Percentiles rank a stretch among this genome's conserved stretches.
Evolutionary conservation across 2,797 vertebrate genomes (phyloP).

Genomic region (Dicrostonyx torquatus): DNA sequence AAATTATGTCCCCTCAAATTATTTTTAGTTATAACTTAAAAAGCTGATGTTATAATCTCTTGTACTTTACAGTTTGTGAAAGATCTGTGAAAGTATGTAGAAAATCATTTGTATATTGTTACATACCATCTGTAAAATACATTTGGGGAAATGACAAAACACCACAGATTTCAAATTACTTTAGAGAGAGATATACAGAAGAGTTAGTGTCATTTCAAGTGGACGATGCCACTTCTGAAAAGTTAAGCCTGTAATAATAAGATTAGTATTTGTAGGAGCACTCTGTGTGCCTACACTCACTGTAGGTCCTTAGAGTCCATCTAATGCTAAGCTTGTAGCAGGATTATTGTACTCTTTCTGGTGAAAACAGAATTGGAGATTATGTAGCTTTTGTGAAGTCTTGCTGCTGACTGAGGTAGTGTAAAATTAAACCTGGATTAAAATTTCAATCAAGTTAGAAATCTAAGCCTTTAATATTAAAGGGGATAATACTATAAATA

Average conservation of each 20-base stretch:
- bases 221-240: neutral
- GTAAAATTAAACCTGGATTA: neutral
- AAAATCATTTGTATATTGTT: neutral
- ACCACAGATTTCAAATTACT: neutral
- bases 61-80: neutral
- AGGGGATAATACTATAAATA: neutral
- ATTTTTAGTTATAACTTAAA: conserved; percentile 9
- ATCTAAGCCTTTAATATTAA: neutral
- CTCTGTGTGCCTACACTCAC: neutral
- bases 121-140: conserved; percentile 34
- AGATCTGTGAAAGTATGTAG: neutral
- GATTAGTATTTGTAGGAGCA: neutral
- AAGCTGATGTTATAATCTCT: neutral
- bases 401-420: neutral
- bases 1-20: neutral
- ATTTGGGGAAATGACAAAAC: neutral
- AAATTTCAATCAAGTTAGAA: neutral
- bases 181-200: neutral
- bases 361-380: neutral
- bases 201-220: neutral
- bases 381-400: neutral
- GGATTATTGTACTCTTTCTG: neutral
- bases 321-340: neutral
- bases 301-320: neutral
- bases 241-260: neutral